Evolutionary conservation across 2,888 invertebrate species (phyloP).

Genomic region (Agrenia bidenticulata): DNA sequence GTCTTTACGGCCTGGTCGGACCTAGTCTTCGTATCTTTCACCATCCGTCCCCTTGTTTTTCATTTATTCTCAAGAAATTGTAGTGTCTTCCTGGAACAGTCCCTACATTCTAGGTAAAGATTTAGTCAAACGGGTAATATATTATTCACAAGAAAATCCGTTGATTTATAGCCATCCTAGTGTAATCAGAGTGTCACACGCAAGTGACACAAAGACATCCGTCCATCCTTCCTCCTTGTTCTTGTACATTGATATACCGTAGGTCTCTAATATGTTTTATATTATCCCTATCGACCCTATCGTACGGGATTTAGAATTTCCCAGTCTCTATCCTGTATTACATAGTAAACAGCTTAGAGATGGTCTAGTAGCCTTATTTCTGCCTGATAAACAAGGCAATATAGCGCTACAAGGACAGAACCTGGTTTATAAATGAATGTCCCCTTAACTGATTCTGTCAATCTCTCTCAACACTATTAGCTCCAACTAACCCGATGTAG

Average conservation of each 20-base stretch:
- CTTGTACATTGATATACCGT: background rate
- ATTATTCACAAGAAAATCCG: slow-evolving; percentile 1
- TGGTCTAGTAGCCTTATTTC: background rate
- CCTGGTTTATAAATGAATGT: background rate
- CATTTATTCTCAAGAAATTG: no score
- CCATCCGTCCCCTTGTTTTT: no score
- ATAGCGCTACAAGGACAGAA: background rate
- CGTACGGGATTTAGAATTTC: background rate
- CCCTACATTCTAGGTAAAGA: no score
- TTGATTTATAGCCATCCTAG: slow-evolving; percentile 2
- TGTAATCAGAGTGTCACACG: slow-evolving; percentile 14
- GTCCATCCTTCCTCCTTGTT: background rate
- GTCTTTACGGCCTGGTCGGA: no score
- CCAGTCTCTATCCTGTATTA: background rate
- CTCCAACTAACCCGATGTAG: no score
- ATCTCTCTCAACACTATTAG: background rate
- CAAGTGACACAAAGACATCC: slow-evolving; percentile 10
- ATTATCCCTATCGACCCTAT: background rate
- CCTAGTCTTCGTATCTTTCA: no score
- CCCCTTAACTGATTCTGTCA: background rate
- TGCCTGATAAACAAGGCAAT: background rate
- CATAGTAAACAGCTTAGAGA: no score
- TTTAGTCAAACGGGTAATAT: no score
- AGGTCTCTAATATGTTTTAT: background rate
- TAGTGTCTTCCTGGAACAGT: no score